Evolutionary conservation across 2,113 vertebrate species (phyloP).

Genomic region (Xenus cinereus): DNA sequence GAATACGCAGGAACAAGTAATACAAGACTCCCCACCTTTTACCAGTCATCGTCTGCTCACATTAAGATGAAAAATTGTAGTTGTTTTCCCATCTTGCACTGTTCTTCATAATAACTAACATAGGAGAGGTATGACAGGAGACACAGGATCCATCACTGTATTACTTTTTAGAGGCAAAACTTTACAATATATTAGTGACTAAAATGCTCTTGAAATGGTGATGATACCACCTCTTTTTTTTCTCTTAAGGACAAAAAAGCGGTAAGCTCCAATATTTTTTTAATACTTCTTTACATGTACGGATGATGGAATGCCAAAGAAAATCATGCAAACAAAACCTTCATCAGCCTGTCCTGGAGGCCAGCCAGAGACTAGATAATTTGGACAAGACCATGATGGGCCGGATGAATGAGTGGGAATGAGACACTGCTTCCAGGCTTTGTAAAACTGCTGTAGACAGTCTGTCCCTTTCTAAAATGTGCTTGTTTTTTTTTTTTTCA

Average conservation of each 20-base stretch:
- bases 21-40: neutral
- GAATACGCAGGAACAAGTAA: slow-evolving; percentile 2
- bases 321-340: slow-evolving; percentile 35
- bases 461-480: neutral
- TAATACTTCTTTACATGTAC: neutral
- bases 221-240: neutral
- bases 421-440: neutral
- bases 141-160: neutral
- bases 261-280: neutral
- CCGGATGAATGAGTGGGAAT: neutral
- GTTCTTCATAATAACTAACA: neutral
- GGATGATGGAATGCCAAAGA: neutral
- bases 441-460: neutral
- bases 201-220: neutral
- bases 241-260: neutral
- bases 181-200: neutral
- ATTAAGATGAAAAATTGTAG: slow-evolving; percentile 4
- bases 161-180: neutral
- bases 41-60: neutral
- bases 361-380: slow-evolving; percentile 27
- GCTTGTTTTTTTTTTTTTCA: neutral
- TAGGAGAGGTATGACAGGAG: neutral
- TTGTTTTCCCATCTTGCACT: neutral
- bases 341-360: slow-evolving; percentile 41
- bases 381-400: slow-evolving; percentile 1